Conservation (phyloP, 2,113 vertebrate species). For the Antechinus flavipes region DNA sequence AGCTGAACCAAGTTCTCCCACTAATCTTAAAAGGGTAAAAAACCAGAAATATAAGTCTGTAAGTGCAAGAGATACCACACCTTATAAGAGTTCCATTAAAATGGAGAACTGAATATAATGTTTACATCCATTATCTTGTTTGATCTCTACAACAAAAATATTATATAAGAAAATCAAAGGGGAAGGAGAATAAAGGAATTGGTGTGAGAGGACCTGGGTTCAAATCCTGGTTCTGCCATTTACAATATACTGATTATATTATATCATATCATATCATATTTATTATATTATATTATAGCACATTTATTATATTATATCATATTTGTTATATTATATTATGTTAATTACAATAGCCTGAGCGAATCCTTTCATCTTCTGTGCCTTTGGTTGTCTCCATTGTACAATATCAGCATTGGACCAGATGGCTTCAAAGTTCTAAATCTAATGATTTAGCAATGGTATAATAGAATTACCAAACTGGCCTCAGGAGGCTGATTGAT, state of each 20-base stretch:
- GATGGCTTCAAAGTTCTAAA: too few species aligned
- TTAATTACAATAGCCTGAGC: too few species aligned
- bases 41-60: too few species aligned
- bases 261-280: too few species aligned
- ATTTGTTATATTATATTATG: too few species aligned
- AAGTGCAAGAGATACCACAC: too few species aligned
- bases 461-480: too few species aligned
- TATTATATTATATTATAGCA: too few species aligned
- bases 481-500: too few species aligned
- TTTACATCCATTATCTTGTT: background rate
- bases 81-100: background rate
- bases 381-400: background rate
- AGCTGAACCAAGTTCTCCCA: background rate
- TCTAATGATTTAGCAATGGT: too few species aligned
- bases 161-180: background rate
- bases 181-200: background rate
- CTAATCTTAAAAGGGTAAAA: background rate
- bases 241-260: background rate
- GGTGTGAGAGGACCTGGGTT: background rate
- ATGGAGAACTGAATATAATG: background rate
- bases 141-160: background rate
- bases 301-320: too few species aligned
- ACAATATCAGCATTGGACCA: background rate
- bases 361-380: background rate
- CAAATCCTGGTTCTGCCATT: background rate